These are phyloP conservation scores for Drosophila asahinai DNA, from an alignment of 1,140 invertebrate species.

Conservation along the genomic window DNA sequence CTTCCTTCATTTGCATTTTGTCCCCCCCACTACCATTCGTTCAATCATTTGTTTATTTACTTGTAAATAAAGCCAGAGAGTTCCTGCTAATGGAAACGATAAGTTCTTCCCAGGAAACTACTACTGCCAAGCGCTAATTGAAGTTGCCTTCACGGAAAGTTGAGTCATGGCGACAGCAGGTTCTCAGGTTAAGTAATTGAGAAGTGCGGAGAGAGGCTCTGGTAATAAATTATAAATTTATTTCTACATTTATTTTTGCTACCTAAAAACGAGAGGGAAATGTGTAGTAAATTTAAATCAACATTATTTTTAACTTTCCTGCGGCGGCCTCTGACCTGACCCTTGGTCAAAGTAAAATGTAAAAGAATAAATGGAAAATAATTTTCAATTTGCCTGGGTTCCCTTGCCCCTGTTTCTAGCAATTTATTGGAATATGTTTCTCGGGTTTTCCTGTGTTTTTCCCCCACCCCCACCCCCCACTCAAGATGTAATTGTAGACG, in stretches of 20 bases:
- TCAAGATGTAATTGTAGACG: slow-evolving; percentile 66
- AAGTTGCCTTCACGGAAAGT: slow-evolving; percentile 29
- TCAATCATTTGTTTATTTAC: slow-evolving; percentile 69
- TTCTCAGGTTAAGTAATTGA: slow-evolving; percentile 10
- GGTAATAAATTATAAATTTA: too few relatives aligned
- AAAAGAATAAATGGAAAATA: slow-evolving; percentile 60
- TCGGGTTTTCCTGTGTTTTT: slow-evolving; percentile 3
- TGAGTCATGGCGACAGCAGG: slow-evolving; percentile 22
- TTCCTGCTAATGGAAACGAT: slow-evolving; percentile 52
- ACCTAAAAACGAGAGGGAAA: neutral
- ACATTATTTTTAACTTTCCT: slow-evolving; percentile 50
- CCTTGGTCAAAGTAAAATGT: slow-evolving; percentile 19
- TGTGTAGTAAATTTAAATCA: slow-evolving; percentile 54
- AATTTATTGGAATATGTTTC: slow-evolving; percentile 51
- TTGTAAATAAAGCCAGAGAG: slow-evolving; percentile 37
- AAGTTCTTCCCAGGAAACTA: slow-evolving; percentile 19
- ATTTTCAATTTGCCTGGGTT: slow-evolving; percentile 68
- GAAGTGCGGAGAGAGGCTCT: neutral
- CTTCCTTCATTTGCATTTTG: slow-evolving; percentile 64
- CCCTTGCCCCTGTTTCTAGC: neutral
- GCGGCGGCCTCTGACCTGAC: slow-evolving; percentile 27
- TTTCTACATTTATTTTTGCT: neutral
- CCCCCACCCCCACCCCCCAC: neutral
- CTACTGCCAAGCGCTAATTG: slow-evolving; percentile 39
- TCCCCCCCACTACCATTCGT: slow-evolving; percentile 44